Base-by-base conservation (phyloP, 2,888 invertebrate genomes). In the Cyclophora punctaria region DNA sequence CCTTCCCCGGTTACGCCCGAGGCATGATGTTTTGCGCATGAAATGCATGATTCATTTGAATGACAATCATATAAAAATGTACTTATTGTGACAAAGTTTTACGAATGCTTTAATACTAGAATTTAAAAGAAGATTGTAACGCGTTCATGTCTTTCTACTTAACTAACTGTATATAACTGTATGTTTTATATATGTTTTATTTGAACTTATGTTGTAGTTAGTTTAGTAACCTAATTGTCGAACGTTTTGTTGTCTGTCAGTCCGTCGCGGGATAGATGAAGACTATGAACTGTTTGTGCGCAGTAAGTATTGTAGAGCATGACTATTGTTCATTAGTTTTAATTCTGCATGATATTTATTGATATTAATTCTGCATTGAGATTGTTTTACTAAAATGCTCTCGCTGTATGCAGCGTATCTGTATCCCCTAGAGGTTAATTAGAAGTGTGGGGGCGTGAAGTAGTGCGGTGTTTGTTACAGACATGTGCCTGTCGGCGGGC, bases 401-500 rank as follows among this genome's bases (percentile, higher is more conserved):
- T 20, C 20, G 20, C 20, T 20, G 20, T n/a, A n/a, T n/a, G n/a
- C n/a, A n/a, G n/a, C n/a, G n/a, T n/a, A n/a, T n/a, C n/a, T n/a
- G n/a, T 2, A 33, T 37, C n/a, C 7, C 37, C 20, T 5, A 3
- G 33, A 5, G 46, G 35, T 20, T 20, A 20, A 20, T 20, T 20
- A 41, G 7, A 41, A 7, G 41, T 7, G 7, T 2, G 41, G 41
- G 7, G 41, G 3, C 41, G 20, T 20, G 20, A 20, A 20, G 20
- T 20, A 20, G 20, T 20, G 20, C 20, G 4, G 62, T 69, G 20
- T 20, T 20, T 20, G 20, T 20, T 20, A 2, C 37, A 5, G 37
- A 5, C 5, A 37, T 37, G 37, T 3, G 77, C 83, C 84, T 79
- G 91, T 80, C 69, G 89, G 89, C 55, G 64, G 70, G 74, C 80